Evolutionary conservation across 2,113 vertebrate genomes (phyloP), one percentile per base, ranked within the genome.

Genomic region (Colossoma macropomum): DNA sequence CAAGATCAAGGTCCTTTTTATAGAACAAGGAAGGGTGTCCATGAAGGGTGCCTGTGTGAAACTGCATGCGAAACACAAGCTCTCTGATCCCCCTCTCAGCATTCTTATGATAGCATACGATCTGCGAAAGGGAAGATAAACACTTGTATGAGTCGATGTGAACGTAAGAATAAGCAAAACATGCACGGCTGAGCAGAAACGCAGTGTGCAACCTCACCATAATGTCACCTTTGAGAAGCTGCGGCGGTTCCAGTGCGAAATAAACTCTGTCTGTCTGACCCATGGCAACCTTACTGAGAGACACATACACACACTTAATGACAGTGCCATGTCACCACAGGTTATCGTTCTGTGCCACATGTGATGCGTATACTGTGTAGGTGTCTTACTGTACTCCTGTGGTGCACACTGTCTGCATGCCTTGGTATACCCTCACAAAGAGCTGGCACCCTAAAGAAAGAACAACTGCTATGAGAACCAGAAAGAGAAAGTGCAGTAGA

Each of bases 361-460:
- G 5, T 2, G 25, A 10, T 25, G 41, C 41, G 7, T 11, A 45
- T 45, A 11, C 10, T 45, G 5, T 45, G 0, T 60, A 0, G 30
- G 0, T 6, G 13, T 93, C 97, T 97, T 95, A 99, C 97, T 97
- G 96, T 88, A 98, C 92, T 87, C 95, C 96, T 10, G 97, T 98
- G 0, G 97, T 98, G 92, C 95, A 97, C 71, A 97, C 92, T 2
- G 95, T 92, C 72, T 97, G 96, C 87, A 97, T 96, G 85, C 93
- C 96, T 88, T 98, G 96, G 90, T 98, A 98, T 72, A 98, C 91
- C 89, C 95, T 97, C 90, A 99, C 87, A 89, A 98, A 99, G 38
- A 96, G 95, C 56, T 91, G 92, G 77, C 95, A 97, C 7, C 79
- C 97, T 99, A 88, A 23, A 90, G 88, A 90, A 82, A n/a, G 9